A percentile compares a stretch with the other conserved stretches of the same genome.
These are phyloP conservation scores for Galerucella pusilla DNA, from an alignment of 2,888 invertebrate genomes.

Conservation along the genomic window DNA sequence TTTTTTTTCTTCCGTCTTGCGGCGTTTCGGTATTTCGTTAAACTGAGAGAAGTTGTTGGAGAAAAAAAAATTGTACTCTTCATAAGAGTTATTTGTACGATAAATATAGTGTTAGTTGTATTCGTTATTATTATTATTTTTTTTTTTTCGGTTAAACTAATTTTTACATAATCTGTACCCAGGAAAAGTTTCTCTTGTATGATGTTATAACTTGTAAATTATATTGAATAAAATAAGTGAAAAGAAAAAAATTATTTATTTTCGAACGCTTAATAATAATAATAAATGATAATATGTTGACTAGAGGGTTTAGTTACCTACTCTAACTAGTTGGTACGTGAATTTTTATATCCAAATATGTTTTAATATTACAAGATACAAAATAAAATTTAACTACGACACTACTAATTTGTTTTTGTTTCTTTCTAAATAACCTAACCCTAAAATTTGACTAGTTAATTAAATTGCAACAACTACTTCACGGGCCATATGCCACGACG, in stretches of 20 bases:
- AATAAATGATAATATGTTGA: conserved; percentile 42
- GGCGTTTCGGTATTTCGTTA: conserved; percentile 37
- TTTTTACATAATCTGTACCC: conserved; percentile 42
- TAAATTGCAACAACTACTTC: too few species aligned
- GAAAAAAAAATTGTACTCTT: conserved; percentile 52
- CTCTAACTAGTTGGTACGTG: conserved; percentile 50
- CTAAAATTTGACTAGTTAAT: too few species aligned
- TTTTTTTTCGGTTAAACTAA: conserved; percentile 48
- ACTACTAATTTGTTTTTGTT: conserved; percentile 26
- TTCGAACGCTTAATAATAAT: conserved; percentile 50
- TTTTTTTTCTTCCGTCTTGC: conserved; percentile 37
- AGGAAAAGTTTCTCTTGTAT: conserved; percentile 42
- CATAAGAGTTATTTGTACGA: conserved; percentile 54
- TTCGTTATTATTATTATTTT: conserved; percentile 42
- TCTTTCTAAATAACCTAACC: neutral
- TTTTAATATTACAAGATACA: conserved; percentile 50
- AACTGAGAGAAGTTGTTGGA: conserved; percentile 48
- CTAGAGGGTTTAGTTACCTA: conserved; percentile 52
- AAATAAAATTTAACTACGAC: conserved; percentile 46
- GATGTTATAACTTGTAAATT: conserved; percentile 51
- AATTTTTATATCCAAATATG: conserved; percentile 56
- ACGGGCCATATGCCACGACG: too few species aligned
- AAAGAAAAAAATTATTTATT: conserved; percentile 53
- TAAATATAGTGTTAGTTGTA: conserved; percentile 48
- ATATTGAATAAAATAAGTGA: conserved; percentile 47